Percentiles rank a stretch among this genome's conserved stretches.
These are phyloP conservation scores for Malurus elegans DNA, from an alignment of 2,113 vertebrate genomes.

Conservation along the genomic window DNA sequence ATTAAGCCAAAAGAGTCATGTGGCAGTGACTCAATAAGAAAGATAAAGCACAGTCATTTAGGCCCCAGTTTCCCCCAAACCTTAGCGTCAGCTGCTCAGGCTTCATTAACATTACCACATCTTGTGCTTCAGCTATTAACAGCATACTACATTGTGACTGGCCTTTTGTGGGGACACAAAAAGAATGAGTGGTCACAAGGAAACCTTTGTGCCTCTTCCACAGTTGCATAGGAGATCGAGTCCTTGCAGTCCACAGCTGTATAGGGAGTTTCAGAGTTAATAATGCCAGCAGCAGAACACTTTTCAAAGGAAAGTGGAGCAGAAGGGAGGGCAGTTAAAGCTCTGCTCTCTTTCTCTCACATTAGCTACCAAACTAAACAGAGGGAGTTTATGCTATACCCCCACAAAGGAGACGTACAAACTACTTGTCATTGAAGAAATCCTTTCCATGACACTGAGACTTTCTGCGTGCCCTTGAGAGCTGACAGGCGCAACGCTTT, in stretches of 20 bases:
- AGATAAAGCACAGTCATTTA: slow-evolving; percentile 51
- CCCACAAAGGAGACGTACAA: slow-evolving; percentile 37
- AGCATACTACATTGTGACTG: slow-evolving; percentile 58
- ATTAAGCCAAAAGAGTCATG: slow-evolving; percentile 51
- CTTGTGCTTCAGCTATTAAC: slow-evolving; percentile 59
- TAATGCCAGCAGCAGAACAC: slow-evolving; percentile 51
- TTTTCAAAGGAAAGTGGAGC: slow-evolving; percentile 64
- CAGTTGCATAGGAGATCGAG: slow-evolving; percentile 36
- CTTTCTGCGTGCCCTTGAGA: slow-evolving; percentile 42
- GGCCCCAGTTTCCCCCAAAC: slow-evolving; percentile 13
- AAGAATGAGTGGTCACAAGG: slow-evolving; percentile 62
- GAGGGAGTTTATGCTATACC: slow-evolving; percentile 52
- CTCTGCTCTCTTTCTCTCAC: slow-evolving; percentile 48
- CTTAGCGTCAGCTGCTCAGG: slow-evolving; percentile 58
- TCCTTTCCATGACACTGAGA: slow-evolving; percentile 26
- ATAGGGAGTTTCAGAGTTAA: slow-evolving; percentile 55
- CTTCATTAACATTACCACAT: slow-evolving; percentile 66
- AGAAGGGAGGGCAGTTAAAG: slow-evolving; percentile 62
- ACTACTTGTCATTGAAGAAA: slow-evolving; percentile 44
- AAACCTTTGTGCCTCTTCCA: slow-evolving; percentile 62
- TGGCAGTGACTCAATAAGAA: slow-evolving; percentile 50
- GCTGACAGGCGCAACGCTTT: neutral
- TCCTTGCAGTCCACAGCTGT: slow-evolving; percentile 57
- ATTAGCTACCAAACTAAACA: slow-evolving; percentile 50
- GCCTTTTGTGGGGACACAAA: slow-evolving; percentile 61